A percentile compares a stretch with the other conserved stretches of the same genome.
These are phyloP conservation scores for Brachylomia viminalis DNA, from an alignment of 2,888 invertebrate genomes.

Conservation along the genomic window DNA sequence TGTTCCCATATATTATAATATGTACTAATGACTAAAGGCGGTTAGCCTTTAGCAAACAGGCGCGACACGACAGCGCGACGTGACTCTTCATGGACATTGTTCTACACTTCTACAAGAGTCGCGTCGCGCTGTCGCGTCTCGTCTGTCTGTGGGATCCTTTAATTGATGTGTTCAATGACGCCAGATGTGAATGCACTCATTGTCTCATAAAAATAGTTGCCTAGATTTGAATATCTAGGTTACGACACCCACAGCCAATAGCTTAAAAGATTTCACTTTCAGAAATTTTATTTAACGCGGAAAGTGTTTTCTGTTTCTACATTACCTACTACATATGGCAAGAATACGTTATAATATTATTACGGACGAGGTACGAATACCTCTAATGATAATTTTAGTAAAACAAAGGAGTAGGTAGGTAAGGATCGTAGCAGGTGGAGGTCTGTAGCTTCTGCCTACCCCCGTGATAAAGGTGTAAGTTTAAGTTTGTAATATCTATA, in stretches of 20 bases:
- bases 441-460: background rate
- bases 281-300: slow-evolving; percentile 26
- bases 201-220: slow-evolving; percentile 28
- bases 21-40: too few species aligned
- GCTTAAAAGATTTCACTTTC: slow-evolving; percentile 32
- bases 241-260: slow-evolving; percentile 25
- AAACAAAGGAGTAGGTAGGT: background rate
- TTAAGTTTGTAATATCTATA: background rate
- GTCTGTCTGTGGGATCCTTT: too few species aligned
- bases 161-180: slow-evolving; percentile 32
- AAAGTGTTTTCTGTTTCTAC: slow-evolving; percentile 23
- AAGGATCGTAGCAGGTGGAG: background rate
- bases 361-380: too few species aligned
- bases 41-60: too few species aligned
- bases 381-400: background rate
- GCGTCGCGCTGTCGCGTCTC: too few species aligned
- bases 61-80: too few species aligned
- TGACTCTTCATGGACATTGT: too few species aligned
- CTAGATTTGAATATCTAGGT: slow-evolving; percentile 46
- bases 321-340: background rate
- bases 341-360: background rate
- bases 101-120: too few species aligned
- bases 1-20: background rate
- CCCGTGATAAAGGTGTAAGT: too few species aligned
- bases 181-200: slow-evolving; percentile 36